Evolutionary conservation across 2,797 vertebrate genomes (phyloP), one percentile per base, ranked within the genome.

Genomic region (Poecilia wingei): DNA sequence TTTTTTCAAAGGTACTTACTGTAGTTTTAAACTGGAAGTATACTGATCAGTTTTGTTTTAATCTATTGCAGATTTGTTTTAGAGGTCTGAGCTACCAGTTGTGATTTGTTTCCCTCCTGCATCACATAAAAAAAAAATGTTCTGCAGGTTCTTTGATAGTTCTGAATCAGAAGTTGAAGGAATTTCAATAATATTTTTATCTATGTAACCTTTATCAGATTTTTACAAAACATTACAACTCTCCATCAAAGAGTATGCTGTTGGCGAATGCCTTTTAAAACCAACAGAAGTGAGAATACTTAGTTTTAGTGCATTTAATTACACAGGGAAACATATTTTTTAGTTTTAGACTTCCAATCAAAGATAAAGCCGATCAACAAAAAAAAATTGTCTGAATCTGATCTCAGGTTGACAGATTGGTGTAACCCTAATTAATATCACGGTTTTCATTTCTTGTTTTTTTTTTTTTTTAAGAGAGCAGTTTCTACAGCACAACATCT

Each of bases 401-500:
- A 46, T 70, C 41, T 7, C 43, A 28, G 10, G 22, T 41, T 36
- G 5, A 69, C 22, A 25, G 22, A 43, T 14, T 69, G 66, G 66
- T 69, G 22, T 25, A 45, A 28, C 66, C n/a, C 41, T n/a, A 45
- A 45, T 70, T 69, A 69, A 43, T 45, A 45, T 70, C 41, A 12
- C 28, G 22, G 41, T 45, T 43, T 70, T 28, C 22, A 70, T 70
- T 45, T 6, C 25, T n/a, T 66, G 33, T 39, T 45, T 43, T 1
- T 10, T 43, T 45, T 45, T 47, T 47, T 47, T 53, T 22, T n/a
- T 70, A n/a, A 69, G 13, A 69, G 39, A 28, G 41, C 12, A 2
- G 25, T 46, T 70, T 70, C 43, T 18, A 28, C 71, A 83, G 6
- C 69, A 12, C 41, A 80, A 76, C 77, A 55, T 43, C 5, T 55